These are phyloP conservation scores for Plestiodon gilberti DNA, from an alignment of 2,113 vertebrate genomes.

Conservation along the genomic window DNA sequence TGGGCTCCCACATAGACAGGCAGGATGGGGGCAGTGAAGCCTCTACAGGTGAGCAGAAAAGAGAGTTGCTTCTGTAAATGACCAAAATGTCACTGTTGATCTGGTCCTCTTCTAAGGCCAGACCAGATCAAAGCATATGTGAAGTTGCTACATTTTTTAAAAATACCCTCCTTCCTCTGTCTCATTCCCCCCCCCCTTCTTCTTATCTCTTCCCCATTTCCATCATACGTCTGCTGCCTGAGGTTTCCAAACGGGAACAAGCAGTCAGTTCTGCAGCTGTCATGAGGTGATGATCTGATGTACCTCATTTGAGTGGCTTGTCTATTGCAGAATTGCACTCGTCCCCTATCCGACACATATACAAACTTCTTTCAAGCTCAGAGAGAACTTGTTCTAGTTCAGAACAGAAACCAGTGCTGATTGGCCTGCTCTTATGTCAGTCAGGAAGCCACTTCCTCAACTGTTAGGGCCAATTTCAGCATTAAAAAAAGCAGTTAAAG, in stretches of 20 bases:
- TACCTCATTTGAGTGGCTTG: neutral
- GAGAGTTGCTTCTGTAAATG: neutral
- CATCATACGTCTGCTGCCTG: neutral
- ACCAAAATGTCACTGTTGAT: neutral
- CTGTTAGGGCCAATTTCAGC: too few relatives aligned
- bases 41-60: constrained; percentile 5
- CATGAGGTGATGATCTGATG: neutral
- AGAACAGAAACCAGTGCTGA: too few relatives aligned
- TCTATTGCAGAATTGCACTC: neutral
- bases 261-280: neutral
- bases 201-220: neutral
- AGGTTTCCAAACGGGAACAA: neutral
- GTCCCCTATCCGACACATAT: too few relatives aligned
- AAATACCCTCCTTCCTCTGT: too few relatives aligned
- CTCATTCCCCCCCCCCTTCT: neutral
- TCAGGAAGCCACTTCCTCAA: too few relatives aligned
- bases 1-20: neutral
- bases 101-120: too few relatives aligned
- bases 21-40: constrained; percentile 19
- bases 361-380: too few relatives aligned
- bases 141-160: neutral
- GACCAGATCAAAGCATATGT: neutral
- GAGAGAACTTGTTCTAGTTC: too few relatives aligned
- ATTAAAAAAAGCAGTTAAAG: too few relatives aligned
- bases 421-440: too few relatives aligned